Evolutionary conservation across 2,113 vertebrate species (phyloP), one percentile per base, ranked within the genome.

Genomic region (Odobenus rosmarus): DNA sequence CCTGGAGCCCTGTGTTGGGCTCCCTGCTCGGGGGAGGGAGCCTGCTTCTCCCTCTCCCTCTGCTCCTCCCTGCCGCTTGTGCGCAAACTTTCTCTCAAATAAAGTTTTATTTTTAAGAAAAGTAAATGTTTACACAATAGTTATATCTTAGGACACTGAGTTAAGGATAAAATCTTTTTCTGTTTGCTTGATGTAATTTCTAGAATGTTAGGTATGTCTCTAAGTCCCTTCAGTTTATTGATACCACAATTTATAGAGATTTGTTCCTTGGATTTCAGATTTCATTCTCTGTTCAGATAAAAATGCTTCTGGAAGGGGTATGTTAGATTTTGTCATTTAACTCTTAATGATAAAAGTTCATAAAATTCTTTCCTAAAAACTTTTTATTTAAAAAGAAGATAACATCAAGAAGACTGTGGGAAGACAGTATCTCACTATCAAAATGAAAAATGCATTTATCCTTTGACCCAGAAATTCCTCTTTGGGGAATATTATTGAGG

Each of bases 271-370:
- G 46, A 92, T 19, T 83, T 92, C 5, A 87, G 46, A 53, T 42
- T 95, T 96, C 55, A 64, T 93, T 97, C 31, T 55, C 59, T 81
- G 9, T 72, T 97, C 53, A 93, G 28, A 94, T 85, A 79, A 92
- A 97, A 97, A 87, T 51, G 84, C 62, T 8, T 86, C 33, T 85
- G 53, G 53, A 55, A 89, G 12, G 74, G 19, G 4, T 79, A 12
- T 46, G 39, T 95, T 80, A 61, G 51, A 90, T 31, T 91, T 96
- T 86, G 21, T 87, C 15, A 76, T 59, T 89, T 92, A 92, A 96
- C 77, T 93, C 62, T 76, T 76, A 69, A 64, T 93, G 36, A 11
- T 57, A 69, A 53, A 92, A 97, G 13, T 19, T 59, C 31, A 21
- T 77, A 51, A 92, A 33, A 81, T 64, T 46, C 26, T 90, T 76